Evolutionary conservation across 2,113 vertebrate genomes (phyloP).

Genomic region (Rhabdornis inornatus): DNA sequence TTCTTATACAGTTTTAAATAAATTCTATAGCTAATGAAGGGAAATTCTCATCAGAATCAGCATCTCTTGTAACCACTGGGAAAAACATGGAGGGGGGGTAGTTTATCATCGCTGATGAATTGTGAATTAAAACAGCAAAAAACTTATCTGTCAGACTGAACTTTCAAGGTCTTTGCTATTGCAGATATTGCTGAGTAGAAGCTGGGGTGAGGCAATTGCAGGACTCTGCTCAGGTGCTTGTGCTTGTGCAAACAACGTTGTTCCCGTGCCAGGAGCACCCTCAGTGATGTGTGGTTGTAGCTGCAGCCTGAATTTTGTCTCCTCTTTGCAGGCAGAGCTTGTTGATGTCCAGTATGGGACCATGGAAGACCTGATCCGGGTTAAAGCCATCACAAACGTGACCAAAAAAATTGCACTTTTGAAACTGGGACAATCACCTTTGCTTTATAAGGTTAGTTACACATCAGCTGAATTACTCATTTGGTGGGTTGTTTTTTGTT

Average conservation of each 20-base stretch:
- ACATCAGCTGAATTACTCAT: neutral
- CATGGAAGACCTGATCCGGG: slow-evolving; percentile 76
- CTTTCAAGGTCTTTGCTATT: neutral
- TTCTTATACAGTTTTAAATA: neutral
- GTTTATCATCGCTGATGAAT: neutral
- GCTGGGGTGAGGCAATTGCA: neutral
- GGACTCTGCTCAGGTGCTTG: neutral
- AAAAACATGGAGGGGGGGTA: fast-evolving
- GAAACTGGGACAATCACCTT: slow-evolving; percentile 87
- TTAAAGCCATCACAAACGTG: slow-evolving; percentile 71
- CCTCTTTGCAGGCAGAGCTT: slow-evolving; percentile 80
- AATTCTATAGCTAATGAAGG: neutral
- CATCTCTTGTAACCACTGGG: neutral
- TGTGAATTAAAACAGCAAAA: neutral
- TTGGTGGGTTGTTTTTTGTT: too few species aligned
- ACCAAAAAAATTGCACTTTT: slow-evolving; percentile 87
- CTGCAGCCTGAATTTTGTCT: neutral
- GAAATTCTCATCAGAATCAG: neutral
- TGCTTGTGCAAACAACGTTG: fast-evolving
- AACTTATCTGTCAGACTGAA: neutral
- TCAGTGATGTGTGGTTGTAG: neutral
- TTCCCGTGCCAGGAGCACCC: neutral
- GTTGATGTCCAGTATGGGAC: slow-evolving; percentile 88
- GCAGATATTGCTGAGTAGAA: neutral
- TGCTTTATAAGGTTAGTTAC: slow-evolving; percentile 87